Conservation (phyloP, 2,113 vertebrate genomes). For the Etheostoma spectabile region DNA sequence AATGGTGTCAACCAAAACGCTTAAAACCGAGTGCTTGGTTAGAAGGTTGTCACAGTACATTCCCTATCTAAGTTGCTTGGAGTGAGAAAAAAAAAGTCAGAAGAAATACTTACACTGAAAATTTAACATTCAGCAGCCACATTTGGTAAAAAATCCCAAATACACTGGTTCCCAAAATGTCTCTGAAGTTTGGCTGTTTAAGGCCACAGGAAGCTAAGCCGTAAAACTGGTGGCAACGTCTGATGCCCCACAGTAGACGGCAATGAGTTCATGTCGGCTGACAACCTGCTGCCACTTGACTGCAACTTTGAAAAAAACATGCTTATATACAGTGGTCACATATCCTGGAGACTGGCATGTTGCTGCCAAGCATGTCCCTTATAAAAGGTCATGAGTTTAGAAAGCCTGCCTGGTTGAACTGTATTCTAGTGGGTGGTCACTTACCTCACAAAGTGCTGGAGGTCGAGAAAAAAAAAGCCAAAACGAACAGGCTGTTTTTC, state of each 20-base stretch:
- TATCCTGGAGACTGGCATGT: not conserved
- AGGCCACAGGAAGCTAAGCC: not conserved
- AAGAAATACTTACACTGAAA: not conserved
- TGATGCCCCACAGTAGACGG: not conserved
- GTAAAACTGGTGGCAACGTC: not conserved
- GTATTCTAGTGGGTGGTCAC: not conserved
- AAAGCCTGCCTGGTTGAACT: not conserved
- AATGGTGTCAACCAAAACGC: not conserved
- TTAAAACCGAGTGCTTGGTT: not conserved
- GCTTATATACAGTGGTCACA: not conserved
- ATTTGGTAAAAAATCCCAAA: not conserved
- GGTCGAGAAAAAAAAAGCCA: not conserved
- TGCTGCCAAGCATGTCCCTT: not conserved
- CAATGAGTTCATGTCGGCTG: not conserved
- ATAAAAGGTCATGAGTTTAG: not conserved
- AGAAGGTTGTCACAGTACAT: not conserved
- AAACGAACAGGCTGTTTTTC: slow-evolving; percentile 21
- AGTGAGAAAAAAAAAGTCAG: not conserved
- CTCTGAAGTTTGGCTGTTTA: not conserved
- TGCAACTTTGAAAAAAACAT: slow-evolving; percentile 9
- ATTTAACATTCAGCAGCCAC: not conserved
- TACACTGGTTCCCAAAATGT: not conserved
- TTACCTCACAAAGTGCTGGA: slow-evolving; percentile 7
- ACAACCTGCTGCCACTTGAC: not conserved
- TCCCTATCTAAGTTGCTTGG: not conserved